Evolutionary conservation across 2,797 vertebrate genomes (phyloP).

Genomic region (Serranus cabrilla): DNA sequence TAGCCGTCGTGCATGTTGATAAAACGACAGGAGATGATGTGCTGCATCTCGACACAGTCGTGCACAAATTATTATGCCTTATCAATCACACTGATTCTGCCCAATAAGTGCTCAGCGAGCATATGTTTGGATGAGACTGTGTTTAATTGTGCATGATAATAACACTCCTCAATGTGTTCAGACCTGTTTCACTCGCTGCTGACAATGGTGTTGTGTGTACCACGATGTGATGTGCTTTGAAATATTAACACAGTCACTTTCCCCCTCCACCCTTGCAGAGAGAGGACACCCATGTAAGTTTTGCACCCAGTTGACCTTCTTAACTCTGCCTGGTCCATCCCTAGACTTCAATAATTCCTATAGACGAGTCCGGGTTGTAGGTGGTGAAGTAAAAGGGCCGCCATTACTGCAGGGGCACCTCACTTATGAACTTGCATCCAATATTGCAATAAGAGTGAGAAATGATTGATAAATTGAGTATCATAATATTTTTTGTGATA

Average conservation of each 20-base stretch:
- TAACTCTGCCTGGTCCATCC: conserved; percentile 57
- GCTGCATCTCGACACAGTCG: conserved; percentile 43
- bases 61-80: conserved; percentile 61
- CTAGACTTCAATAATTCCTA: conserved; percentile 12
- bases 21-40: conserved; percentile 56
- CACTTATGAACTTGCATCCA: too few relatives aligned
- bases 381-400: not conserved
- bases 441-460: too few relatives aligned
- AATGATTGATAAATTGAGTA: too few relatives aligned
- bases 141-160: conserved; percentile 78
- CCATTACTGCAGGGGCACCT: conserved; percentile 13
- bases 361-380: conserved; percentile 48
- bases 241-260: conserved; percentile 80
- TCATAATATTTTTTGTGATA: too few relatives aligned
- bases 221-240: conserved; percentile 61
- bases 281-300: conserved; percentile 92
- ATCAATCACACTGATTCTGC: conserved; percentile 75
- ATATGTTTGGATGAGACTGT: conserved; percentile 66
- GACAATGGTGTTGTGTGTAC: conserved; percentile 34
- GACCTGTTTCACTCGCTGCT: conserved; percentile 55
- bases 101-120: conserved; percentile 63
- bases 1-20: conserved; percentile 39
- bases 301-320: conserved; percentile 58
- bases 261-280: conserved; percentile 82
- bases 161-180: conserved; percentile 57